These are phyloP conservation scores for Atta cephalotes DNA, from an alignment of 1,140 invertebrate species.

Conservation along the genomic window DNA sequence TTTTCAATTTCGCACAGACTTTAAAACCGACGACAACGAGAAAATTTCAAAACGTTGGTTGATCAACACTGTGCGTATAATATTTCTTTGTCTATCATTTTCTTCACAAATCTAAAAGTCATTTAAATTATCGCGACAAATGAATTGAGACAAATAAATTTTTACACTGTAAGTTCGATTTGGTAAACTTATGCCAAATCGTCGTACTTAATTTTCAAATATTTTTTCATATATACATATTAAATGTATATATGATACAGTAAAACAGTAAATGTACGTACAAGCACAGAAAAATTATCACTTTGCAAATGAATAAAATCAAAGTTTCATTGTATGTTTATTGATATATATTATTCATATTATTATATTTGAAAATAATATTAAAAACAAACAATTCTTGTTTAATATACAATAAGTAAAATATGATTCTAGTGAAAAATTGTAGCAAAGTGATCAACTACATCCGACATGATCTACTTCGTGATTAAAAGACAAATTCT, in stretches of 20 bases:
- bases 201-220: neutral
- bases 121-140: neutral
- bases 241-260: neutral
- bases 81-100: neutral
- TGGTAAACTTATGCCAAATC: neutral
- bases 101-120: neutral
- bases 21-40: slow-evolving; percentile 77
- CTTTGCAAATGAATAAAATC: too few species aligned
- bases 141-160: neutral
- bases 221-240: neutral
- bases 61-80: slow-evolving; percentile 82
- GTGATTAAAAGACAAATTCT: neutral
- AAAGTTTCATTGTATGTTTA: too few species aligned
- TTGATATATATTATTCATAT: neutral
- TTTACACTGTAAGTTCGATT: neutral
- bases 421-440: neutral
- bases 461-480: neutral
- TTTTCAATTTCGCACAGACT: slow-evolving; percentile 80
- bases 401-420: neutral
- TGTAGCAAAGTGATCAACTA: neutral
- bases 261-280: neutral
- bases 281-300: neutral
- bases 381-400: neutral
- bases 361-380: neutral
- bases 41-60: slow-evolving; percentile 70